phyloP scores from a whole-genome alignment of 2,797 vertebrate genomes.

The Cheirogaleus major region DNA sequence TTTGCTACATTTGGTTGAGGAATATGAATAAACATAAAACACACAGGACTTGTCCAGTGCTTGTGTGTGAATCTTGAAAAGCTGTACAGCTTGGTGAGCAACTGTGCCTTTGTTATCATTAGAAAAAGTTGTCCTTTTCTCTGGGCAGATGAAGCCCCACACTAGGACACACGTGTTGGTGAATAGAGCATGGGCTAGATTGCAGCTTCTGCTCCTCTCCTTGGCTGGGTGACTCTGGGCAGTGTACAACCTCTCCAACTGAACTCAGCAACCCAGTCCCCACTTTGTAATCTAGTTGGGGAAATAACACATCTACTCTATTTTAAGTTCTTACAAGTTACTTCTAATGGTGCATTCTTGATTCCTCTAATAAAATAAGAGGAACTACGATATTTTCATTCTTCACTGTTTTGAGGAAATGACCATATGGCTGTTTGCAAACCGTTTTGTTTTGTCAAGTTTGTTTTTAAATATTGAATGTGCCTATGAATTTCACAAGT shows the following conservation, averaged over 20 bases:
- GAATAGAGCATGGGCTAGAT: neutral
- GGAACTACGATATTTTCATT: slow-evolving; percentile 33
- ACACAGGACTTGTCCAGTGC: neutral
- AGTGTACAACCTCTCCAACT: neutral
- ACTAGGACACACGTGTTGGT: neutral
- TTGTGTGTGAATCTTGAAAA: neutral
- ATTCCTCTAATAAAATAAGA: neutral
- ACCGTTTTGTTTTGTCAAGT: slow-evolving; percentile 58
- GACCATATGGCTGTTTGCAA: slow-evolving; percentile 66
- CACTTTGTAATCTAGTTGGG: neutral
- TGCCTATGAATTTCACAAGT: slow-evolving; percentile 39
- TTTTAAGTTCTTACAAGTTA: neutral
- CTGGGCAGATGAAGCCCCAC: neutral
- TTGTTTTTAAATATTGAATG: slow-evolving; percentile 60
- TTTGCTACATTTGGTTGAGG: neutral
- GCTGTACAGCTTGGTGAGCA: neutral
- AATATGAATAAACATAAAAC: slow-evolving; percentile 8
- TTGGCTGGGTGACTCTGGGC: neutral
- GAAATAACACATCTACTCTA: neutral
- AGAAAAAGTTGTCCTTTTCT: neutral
- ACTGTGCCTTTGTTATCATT: neutral
- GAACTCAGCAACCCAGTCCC: neutral
- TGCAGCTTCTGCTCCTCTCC: neutral
- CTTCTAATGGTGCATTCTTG: neutral
- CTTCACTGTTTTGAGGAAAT: slow-evolving; percentile 42